A percentile compares a stretch with the other conserved stretches of the same genome.
Evolutionary conservation across 2,113 vertebrate species (phyloP).

Genomic region (Anarhynchus alexandrinus): DNA sequence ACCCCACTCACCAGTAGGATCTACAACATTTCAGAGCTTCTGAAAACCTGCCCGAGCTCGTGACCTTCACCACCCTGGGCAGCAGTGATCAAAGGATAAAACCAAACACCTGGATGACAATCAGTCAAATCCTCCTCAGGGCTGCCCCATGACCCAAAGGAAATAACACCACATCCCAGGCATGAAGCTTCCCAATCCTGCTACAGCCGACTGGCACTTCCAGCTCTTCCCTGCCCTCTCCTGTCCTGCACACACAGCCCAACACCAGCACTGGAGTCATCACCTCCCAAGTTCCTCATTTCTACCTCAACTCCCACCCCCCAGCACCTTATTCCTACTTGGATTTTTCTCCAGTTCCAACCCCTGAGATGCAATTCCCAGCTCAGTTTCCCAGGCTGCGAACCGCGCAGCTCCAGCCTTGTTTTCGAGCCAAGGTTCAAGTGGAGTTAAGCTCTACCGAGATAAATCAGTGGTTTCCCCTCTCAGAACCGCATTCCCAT

Average conservation of each 20-base stretch:
- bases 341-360: neutral
- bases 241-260: neutral
- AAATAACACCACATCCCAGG: neutral
- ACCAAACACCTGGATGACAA: neutral
- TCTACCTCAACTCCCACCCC: neutral
- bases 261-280: neutral
- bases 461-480: neutral
- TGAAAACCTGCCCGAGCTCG: neutral
- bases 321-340: neutral
- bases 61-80: neutral
- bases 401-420: neutral
- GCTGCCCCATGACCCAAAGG: neutral
- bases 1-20: too few relatives aligned
- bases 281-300: neutral
- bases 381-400: neutral
- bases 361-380: neutral
- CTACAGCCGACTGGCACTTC: neutral
- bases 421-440: neutral
- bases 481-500: neutral
- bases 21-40: neutral
- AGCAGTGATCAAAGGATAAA: neutral
- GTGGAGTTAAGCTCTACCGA: neutral
- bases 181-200: neutral
- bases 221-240: neutral
- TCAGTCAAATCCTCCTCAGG: neutral